Percentiles rank a stretch among this genome's conserved stretches.
Evolutionary conservation across 2,113 vertebrate species (phyloP).

Genomic region (Mus spicilegus): DNA sequence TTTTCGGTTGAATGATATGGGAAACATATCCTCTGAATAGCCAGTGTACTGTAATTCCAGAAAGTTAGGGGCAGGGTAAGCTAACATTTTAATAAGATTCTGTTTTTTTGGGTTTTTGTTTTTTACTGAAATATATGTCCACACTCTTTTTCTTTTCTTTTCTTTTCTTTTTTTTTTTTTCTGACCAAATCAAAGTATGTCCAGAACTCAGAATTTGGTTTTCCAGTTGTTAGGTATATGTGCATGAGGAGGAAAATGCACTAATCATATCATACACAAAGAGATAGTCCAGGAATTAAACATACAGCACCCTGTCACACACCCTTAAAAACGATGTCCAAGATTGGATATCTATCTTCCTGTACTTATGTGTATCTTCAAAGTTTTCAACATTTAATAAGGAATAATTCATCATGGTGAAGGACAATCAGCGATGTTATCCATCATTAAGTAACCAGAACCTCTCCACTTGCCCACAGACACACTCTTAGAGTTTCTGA

Average conservation of each 20-base stretch:
- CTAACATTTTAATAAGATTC: constrained; percentile 15
- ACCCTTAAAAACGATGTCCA: background rate
- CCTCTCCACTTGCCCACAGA: no score
- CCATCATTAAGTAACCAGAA: background rate
- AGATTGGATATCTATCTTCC: background rate
- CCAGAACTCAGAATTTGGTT: background rate
- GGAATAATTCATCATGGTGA: background rate
- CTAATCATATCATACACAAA: rapidly evolving
- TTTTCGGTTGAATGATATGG: no score
- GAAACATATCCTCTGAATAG: background rate
- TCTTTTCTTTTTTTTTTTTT: background rate
- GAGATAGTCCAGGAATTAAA: background rate
- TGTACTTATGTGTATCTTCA: background rate
- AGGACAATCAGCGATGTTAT: background rate
- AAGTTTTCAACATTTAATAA: background rate
- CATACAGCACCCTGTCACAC: background rate
- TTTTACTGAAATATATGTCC: background rate
- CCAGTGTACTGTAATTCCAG: background rate
- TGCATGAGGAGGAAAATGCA: background rate
- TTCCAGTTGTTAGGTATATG: background rate
- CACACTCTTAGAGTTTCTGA: background rate
- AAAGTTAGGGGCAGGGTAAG: background rate
- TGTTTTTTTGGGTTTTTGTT: background rate
- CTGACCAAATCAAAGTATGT: background rate
- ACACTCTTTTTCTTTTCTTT: background rate